phyloP scores from a whole-genome alignment of 1,140 invertebrate genomes.

The Apis dorsata region DNA sequence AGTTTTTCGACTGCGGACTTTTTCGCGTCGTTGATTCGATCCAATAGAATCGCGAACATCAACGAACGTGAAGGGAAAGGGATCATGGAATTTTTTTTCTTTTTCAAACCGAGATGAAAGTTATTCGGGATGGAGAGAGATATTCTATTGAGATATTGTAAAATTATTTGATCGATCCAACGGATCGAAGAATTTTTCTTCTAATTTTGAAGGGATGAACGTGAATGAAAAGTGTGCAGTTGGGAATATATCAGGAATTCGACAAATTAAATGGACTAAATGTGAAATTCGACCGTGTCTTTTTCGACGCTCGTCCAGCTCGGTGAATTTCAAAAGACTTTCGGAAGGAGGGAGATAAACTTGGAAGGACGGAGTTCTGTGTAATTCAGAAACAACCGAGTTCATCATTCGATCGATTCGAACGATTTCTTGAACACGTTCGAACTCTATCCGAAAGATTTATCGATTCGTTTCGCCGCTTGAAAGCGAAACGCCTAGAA shows the following conservation, averaged over 20 bases:
- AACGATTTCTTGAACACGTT: slow-evolving; percentile 13
- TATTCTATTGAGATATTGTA: too few relatives aligned
- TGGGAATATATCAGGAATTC: background rate
- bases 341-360: background rate
- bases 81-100: background rate
- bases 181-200: too few relatives aligned
- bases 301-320: background rate
- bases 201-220: too few relatives aligned
- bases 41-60: background rate
- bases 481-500: slow-evolving; percentile 35
- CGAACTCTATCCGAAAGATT: slow-evolving; percentile 26
- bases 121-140: too few relatives aligned
- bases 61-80: too few relatives aligned
- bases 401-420: slow-evolving; percentile 22
- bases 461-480: slow-evolving; percentile 35
- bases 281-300: background rate
- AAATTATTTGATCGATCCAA: too few relatives aligned
- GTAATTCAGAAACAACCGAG: slow-evolving; percentile 16
- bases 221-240: too few relatives aligned
- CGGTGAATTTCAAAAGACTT: background rate
- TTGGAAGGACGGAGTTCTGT: background rate
- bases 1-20: background rate
- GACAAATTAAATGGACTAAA: background rate
- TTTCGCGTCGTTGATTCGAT: background rate
- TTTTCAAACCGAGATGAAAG: too few relatives aligned